Percentiles rank a stretch among this genome's conserved stretches.
Evolutionary conservation across 2,113 vertebrate genomes (phyloP).

Genomic region (Poecile atricapillus): DNA sequence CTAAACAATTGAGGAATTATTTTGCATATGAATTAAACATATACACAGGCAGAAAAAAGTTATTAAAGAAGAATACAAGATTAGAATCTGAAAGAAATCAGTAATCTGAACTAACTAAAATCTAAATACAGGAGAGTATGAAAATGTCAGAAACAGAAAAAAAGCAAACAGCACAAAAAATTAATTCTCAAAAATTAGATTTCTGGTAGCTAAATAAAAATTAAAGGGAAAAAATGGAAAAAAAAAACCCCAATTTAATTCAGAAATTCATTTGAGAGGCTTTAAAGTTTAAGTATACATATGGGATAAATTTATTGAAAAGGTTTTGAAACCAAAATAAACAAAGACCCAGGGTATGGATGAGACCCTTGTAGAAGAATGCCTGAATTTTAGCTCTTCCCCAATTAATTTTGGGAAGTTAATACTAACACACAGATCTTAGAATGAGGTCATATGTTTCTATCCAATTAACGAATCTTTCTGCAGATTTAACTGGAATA

Average conservation of each 20-base stretch:
- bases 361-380: neutral
- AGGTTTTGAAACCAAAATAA: neutral
- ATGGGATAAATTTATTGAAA: neutral
- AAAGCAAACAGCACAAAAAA: neutral
- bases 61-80: neutral
- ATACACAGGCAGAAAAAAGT: neutral
- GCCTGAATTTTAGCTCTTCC: neutral
- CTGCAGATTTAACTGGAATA: neutral
- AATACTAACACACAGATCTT: neutral
- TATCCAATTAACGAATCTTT: neutral
- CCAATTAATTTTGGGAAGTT: neutral
- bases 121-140: neutral
- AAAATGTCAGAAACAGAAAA: neutral
- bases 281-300: neutral
- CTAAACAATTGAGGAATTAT: neutral
- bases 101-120: neutral
- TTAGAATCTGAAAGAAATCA: neutral
- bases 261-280: neutral
- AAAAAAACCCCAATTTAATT: neutral
- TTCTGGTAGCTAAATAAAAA: neutral
- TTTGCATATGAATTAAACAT: neutral
- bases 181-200: neutral
- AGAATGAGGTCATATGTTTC: neutral
- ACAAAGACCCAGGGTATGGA: neutral
- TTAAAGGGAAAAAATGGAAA: accelerated